Conservation (phyloP, 2,888 invertebrate species). For the Malthinus flaveolus region DNA sequence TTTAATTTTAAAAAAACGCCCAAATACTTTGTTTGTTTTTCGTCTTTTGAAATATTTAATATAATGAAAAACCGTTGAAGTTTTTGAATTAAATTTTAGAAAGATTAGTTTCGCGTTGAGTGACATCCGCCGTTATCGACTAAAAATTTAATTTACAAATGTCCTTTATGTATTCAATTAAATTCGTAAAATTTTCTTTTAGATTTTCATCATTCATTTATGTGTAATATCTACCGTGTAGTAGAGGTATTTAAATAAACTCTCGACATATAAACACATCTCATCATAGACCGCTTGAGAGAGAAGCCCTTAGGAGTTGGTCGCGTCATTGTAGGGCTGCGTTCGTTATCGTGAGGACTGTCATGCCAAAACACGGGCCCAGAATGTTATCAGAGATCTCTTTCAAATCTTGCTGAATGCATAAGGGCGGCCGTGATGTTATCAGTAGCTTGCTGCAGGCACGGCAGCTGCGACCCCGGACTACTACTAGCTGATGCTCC, state of each 20-base stretch:
- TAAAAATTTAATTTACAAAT: too few species aligned
- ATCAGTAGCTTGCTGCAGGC: conserved; percentile 51
- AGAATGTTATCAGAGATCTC: conserved; percentile 58
- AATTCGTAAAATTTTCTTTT: conserved; percentile 6
- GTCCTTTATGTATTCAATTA: not conserved
- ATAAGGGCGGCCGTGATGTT: conserved; percentile 56
- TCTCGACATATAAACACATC: conserved; percentile 31
- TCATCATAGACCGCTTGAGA: conserved; percentile 31
- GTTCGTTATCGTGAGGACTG: conserved; percentile 55
- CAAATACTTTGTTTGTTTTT: too few species aligned
- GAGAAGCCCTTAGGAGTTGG: conserved; percentile 34
- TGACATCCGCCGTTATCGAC: too few species aligned
- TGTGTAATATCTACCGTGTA: not conserved
- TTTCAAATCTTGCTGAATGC: conserved; percentile 58
- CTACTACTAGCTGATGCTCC: conserved; percentile 25
- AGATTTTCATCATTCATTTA: conserved; percentile 5
- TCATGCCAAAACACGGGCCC: conserved; percentile 58
- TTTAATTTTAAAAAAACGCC: too few species aligned
- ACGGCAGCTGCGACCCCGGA: conserved; percentile 50
- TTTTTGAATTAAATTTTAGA: too few species aligned
- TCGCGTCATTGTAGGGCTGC: conserved; percentile 38
- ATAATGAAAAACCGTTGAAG: too few species aligned
- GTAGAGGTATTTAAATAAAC: conserved; percentile 22
- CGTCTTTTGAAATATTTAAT: too few species aligned
- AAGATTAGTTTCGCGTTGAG: too few species aligned